Conservation (phyloP, 2,797 vertebrate species). For the Cacajao melanocephalus region DNA sequence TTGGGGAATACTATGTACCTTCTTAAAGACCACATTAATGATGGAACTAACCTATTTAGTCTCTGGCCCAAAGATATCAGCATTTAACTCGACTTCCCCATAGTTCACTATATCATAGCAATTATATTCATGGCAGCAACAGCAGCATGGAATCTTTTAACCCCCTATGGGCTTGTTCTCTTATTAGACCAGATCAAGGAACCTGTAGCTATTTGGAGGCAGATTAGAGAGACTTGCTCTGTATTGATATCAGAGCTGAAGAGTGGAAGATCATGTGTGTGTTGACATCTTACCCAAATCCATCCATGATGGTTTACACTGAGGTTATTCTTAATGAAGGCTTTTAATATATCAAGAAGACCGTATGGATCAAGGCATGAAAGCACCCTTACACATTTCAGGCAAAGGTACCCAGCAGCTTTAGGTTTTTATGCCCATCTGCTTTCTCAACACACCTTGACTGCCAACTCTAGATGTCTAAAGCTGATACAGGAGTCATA, state of each 20-base stretch:
- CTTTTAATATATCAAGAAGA: constrained; percentile 75
- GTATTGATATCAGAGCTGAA: constrained; percentile 79
- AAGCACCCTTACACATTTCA: neutral
- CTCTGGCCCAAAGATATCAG: constrained; percentile 80
- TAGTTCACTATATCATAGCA: constrained; percentile 81
- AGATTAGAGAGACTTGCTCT: constrained; percentile 81
- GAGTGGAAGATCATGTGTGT: constrained; percentile 79
- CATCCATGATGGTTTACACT: constrained; percentile 79
- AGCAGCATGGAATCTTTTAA: constrained; percentile 82
- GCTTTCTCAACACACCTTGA: neutral
- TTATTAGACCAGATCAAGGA: constrained; percentile 85
- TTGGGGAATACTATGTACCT: constrained; percentile 41
- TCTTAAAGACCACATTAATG: constrained; percentile 80
- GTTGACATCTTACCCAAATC: constrained; percentile 79
- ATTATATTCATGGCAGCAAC: constrained; percentile 85
- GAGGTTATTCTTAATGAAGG: constrained; percentile 75
- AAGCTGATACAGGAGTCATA: too few species aligned
- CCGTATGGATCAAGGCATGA: constrained; percentile 60
- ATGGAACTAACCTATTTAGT: constrained; percentile 75
- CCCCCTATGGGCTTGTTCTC: constrained; percentile 83
- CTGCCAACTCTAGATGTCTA: neutral
- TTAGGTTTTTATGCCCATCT: neutral
- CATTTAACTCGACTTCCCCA: constrained; percentile 79
- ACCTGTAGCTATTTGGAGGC: constrained; percentile 83
- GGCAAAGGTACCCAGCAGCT: neutral